phyloP scores from a whole-genome alignment of 2,797 vertebrate species.

The Philypnodon macrostomus region DNA sequence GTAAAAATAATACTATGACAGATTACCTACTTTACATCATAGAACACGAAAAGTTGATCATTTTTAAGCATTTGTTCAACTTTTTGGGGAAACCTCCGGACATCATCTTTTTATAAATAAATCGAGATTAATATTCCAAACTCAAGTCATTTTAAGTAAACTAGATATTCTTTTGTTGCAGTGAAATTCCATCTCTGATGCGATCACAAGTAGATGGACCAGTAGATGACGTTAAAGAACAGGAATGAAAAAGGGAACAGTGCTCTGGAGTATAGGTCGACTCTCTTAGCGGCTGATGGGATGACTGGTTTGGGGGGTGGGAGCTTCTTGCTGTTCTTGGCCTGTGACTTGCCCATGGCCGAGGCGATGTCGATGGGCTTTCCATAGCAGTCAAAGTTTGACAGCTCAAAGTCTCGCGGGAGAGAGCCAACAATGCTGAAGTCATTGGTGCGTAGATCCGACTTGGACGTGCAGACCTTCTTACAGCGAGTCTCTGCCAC shows the following conservation, averaged over 20 bases:
- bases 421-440: slow-evolving; percentile 99
- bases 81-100: no score
- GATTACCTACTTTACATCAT: no score
- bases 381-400: slow-evolving; percentile 98
- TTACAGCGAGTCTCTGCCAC: slow-evolving; percentile 96
- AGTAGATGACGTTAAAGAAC: slow-evolving; percentile 98
- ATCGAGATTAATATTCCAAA: no score
- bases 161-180: no score
- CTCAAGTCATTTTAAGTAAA: background rate
- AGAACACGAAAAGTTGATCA: no score
- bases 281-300: slow-evolving; percentile 92
- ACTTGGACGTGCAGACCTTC: slow-evolving; percentile 98
- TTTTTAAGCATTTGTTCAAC: no score
- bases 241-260: slow-evolving; percentile 96
- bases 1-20: no score
- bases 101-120: no score
- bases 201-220: slow-evolving; percentile 97
- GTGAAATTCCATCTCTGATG: no score
- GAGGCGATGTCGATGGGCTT: slow-evolving; percentile 87
- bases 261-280: slow-evolving; percentile 95
- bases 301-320: slow-evolving; percentile 94
- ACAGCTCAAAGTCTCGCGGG: slow-evolving; percentile 97
- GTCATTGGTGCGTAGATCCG: slow-evolving; percentile 95
- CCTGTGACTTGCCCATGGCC: slow-evolving; percentile 84
- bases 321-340: slow-evolving; percentile 92